Base-by-base conservation (phyloP, 1,140 invertebrate species). In the Drosophila ohnishii region DNA sequence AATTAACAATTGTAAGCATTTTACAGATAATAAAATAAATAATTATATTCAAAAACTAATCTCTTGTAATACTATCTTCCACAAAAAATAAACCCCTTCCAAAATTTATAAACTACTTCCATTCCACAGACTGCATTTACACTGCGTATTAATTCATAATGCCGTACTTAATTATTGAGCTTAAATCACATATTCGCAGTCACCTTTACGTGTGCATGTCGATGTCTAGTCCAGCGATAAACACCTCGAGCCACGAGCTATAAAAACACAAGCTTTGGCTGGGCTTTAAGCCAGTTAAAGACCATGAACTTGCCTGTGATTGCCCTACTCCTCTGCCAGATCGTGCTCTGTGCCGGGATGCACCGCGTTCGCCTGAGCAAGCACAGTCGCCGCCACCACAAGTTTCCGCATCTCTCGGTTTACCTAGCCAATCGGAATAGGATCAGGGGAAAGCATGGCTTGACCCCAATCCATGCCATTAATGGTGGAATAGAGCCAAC, bases 141-240 rank as follows among this genome's bases (percentile, higher is more conserved):
- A 42, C 53, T 63, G 37, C 53, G 61, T 58, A 4, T 42, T 37
- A 59, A 34, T 6, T 16, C 0, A 22, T 13, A n/a, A n/a, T 22
- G 13, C 10, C 2, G 4, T 16, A 34, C 16, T 53, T 48, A 14
- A 30, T 37, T 48, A 62, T 48, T 44, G 13, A 10, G 37, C 10
- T 67, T 47, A 35, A 48, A 70, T 71, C 67, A 71, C 67, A 71
- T 71, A 70, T 19, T 40, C 14, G 2, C 16, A 35, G 42, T 28
- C 47, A 19, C 16, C 48, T 47, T 47, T 70, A 71, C 67, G 67
- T 71, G 67, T 28, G 65, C 56, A 48, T 70, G 51, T 30, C 13
- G 56, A 34, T 37, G 22, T 32, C 34, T 28, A n/a, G 8, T 50
- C 5, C 6, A 22, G 3, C 1, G 64, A 69, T 57, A 70, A 70